A percentile compares a stretch with the other conserved stretches of the same genome.
These are phyloP conservation scores for Rhinichthys klamathensis DNA, from an alignment of 2,113 vertebrate species.

Conservation along the genomic window DNA sequence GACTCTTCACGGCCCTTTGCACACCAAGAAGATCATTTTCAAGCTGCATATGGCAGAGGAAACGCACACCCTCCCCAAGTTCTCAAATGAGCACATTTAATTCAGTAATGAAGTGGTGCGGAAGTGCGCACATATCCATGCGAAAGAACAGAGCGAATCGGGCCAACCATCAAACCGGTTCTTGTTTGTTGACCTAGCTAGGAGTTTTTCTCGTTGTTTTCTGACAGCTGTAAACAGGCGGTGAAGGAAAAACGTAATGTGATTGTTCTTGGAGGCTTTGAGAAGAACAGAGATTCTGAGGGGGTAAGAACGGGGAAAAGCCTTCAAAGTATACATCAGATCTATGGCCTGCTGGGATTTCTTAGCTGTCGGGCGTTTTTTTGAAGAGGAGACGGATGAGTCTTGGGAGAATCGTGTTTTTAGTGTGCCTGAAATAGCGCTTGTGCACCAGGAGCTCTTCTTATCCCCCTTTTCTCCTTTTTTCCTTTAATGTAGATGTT, in stretches of 20 bases:
- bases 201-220: not conserved
- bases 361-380: slow-evolving; percentile 63
- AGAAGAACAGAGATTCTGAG: not conserved
- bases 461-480: slow-evolving; percentile 47
- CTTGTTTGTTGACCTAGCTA: slow-evolving; percentile 31
- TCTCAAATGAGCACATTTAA: not conserved
- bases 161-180: not conserved
- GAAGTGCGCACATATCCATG: not conserved
- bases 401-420: slow-evolving; percentile 60
- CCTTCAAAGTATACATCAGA: slow-evolving; percentile 36
- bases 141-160: not conserved
- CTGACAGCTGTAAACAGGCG: not conserved
- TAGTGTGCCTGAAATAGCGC: slow-evolving; percentile 53
- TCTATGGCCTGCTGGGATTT: slow-evolving; percentile 66
- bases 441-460: slow-evolving; percentile 56
- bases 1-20: not conserved
- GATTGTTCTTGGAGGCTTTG: slow-evolving; percentile 42
- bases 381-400: slow-evolving; percentile 68
- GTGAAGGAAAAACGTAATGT: not conserved
- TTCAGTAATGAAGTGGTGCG: not conserved
- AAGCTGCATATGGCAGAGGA: not conserved
- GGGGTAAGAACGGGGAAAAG: not conserved
- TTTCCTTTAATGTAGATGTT: slow-evolving; percentile 60
- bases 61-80: not conserved
- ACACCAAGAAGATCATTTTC: not conserved